Conservation (phyloP, 1,140 invertebrate species). For the Sipha flava region DNA sequence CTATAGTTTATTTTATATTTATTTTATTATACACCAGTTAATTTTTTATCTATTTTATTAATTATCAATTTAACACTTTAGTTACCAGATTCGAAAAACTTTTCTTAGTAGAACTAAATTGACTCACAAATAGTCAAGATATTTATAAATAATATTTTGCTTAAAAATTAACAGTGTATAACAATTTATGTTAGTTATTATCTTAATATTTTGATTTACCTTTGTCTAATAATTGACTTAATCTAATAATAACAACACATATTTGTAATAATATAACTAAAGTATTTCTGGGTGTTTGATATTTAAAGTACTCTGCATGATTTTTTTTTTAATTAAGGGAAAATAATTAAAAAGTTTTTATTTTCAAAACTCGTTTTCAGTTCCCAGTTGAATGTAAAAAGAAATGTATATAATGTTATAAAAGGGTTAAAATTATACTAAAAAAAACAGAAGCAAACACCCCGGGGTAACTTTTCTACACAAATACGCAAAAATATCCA, state of each 20-base stretch:
- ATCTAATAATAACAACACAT: not conserved
- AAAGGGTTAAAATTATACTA: conserved; percentile 18
- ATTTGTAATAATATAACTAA: not conserved
- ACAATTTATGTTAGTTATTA: no score
- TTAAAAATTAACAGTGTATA: no score
- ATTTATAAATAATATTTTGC: no score
- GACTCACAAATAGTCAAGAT: no score
- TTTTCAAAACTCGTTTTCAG: not conserved
- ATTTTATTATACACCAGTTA: no score
- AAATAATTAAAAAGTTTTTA: conserved; percentile 29
- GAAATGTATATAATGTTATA: conserved; percentile 14
- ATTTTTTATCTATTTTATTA: no score
- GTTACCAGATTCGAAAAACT: no score
- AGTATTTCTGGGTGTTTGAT: not conserved
- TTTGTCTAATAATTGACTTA: not conserved
- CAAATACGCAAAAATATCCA: conserved; percentile 20
- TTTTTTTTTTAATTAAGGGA: conserved; percentile 13
- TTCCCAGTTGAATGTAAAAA: not conserved
- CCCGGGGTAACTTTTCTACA: conserved; percentile 22
- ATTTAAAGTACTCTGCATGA: not conserved
- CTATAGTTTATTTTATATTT: no score
- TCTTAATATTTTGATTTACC: no score
- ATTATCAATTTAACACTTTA: no score
- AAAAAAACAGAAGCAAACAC: not conserved
- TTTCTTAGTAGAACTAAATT: no score